Evolutionary conservation across 2,888 invertebrate genomes (phyloP), one percentile per base, ranked within the genome.

Genomic region (Tetragonisca angustula): DNA sequence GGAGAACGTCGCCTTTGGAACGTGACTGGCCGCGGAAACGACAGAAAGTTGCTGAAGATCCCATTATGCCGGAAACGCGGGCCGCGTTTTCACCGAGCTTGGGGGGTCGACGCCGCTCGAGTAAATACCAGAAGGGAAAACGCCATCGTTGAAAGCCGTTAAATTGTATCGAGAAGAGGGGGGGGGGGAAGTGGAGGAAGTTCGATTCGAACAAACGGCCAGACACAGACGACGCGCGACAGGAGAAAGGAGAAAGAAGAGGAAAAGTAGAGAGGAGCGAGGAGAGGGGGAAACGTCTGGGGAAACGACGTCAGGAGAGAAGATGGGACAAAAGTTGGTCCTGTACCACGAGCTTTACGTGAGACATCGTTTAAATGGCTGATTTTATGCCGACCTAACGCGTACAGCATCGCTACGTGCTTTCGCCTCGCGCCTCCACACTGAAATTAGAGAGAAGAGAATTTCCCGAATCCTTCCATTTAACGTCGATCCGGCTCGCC

Each of bases 311-410:
- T 36, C 4, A 13, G 36, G 61, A 52, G 24, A 61, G 69, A 50
- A 62, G 68, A 61, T 61, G 73, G 86, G 90, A 90, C 91, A 88
- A 90, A 91, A 92, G 90, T 92, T 93, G 76, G 81, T 62, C 91
- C 65, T 83, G 77, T 54, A 49, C 61, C 74, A 61, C 49, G 75
- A 69, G 69, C 59, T 81, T 85, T 91, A 93, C 92, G 93, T 92
- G 93, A 92, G 92, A 83, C 78, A 90, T 88, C 92, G 90, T 91
- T 92, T 91, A 93, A 93, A 93, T 91, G 91, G 91, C 90, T 89
- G 90, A 91, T 93, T 93, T 91, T 88, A 89, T 85, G 88, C 90
- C 83, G 83, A 81, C 87, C 83, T 9, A 76, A 83, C 88, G 78
- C 71, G 75, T 56, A 54, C 61, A 74, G 56, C 69, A 76, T 59